A percentile compares a stretch with the other conserved stretches of the same genome.
Conservation (phyloP, 2,113 vertebrate genomes). For the Recurvirostra avosetta region DNA sequence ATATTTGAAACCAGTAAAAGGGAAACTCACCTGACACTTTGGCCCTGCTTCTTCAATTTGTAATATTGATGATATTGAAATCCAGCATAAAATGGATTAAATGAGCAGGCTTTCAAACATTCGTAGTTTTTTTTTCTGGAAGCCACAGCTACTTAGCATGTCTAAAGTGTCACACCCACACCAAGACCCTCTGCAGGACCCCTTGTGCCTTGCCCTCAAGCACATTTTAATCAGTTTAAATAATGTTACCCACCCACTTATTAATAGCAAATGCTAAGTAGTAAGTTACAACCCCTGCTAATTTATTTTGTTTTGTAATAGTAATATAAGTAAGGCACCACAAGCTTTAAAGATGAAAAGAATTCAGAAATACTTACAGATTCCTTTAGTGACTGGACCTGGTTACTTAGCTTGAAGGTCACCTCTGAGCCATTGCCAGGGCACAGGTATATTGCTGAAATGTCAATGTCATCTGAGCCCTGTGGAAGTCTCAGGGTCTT, state of each 20-base stretch:
- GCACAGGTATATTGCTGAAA: neutral
- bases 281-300: neutral
- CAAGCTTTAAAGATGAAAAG: neutral
- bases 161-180: neutral
- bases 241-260: neutral
- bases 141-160: neutral
- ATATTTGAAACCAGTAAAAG: neutral
- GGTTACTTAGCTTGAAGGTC: neutral
- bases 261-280: neutral
- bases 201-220: neutral
- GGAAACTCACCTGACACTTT: neutral
- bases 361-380: constrained; percentile 44
- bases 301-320: neutral
- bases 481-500: neutral
- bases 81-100: neutral
- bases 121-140: neutral
- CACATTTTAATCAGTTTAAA: neutral
- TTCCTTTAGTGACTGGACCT: neutral
- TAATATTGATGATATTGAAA: neutral
- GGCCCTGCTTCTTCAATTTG: neutral
- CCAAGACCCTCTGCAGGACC: neutral
- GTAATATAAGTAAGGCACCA: neutral
- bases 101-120: neutral
- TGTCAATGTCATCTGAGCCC: neutral
- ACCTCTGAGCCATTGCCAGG: neutral